A percentile compares a stretch with the other conserved stretches of the same genome.
Evolutionary conservation across 37 sponge, comb jelly and placozoan genomes (phyloP).

Genomic region (Halichondria panicea): DNA sequence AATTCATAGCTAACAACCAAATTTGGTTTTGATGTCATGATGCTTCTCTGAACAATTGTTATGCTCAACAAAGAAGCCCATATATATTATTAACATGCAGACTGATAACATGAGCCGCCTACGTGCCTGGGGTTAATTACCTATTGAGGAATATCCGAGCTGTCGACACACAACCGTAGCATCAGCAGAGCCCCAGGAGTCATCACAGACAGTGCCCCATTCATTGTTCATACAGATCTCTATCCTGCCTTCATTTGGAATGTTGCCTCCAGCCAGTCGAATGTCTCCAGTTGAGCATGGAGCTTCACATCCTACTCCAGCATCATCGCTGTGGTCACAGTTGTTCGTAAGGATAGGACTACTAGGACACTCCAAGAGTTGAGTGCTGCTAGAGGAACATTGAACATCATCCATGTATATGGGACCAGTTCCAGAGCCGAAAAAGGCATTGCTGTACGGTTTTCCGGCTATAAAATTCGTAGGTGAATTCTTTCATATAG

Average conservation of each 20-base stretch:
- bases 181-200: neutral
- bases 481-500: no score
- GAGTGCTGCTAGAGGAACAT: neutral
- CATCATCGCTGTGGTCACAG: constrained; percentile 2
- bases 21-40: no score
- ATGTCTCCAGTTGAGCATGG: neutral
- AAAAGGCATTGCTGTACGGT: constrained; percentile 13
- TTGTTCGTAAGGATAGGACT: constrained; percentile 4
- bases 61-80: no score
- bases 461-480: neutral
- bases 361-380: constrained; percentile 4
- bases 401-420: constrained; percentile 6
- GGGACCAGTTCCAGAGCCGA: constrained; percentile 11
- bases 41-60: no score
- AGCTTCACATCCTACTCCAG: constrained; percentile 11
- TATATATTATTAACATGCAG: no score
- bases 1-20: no score
- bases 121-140: no score
- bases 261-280: neutral
- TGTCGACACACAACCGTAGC: neutral
- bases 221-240: neutral
- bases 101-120: no score
- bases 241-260: neutral
- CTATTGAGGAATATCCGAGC: neutral
- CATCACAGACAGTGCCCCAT: neutral